Conservation (phyloP, 2,113 vertebrate genomes). For the Chauna torquata region DNA sequence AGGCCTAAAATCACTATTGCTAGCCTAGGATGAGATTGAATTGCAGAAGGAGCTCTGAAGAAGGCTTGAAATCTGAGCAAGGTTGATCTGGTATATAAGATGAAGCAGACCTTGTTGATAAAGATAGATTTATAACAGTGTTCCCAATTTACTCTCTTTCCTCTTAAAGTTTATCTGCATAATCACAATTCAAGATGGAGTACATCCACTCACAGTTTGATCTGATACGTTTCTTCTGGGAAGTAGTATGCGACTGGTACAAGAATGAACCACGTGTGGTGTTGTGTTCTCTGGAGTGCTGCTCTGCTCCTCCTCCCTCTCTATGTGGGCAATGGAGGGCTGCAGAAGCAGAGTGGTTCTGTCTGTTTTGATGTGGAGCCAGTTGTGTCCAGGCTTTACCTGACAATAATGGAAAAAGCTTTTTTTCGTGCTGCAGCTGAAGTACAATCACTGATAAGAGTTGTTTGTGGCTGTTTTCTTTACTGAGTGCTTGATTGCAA, state of each 20-base stretch:
- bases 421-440: not conserved
- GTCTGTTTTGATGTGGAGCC: not conserved
- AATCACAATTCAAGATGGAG: not conserved
- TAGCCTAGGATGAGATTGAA: not conserved
- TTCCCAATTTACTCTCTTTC: not conserved
- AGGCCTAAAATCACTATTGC: not conserved
- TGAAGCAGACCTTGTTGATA: not conserved
- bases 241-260: rapidly evolving
- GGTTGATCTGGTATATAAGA: not conserved
- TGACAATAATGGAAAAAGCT: not conserved
- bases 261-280: not conserved
- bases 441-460: not conserved
- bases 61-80: not conserved
- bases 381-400: not conserved
- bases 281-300: not conserved
- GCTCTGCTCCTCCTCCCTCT: not conserved
- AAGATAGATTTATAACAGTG: not conserved
- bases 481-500: not conserved
- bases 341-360: not conserved
- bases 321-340: not conserved
- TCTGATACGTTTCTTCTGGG: not conserved
- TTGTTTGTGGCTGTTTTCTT: not conserved
- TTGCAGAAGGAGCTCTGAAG: not conserved
- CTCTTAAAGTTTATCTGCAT: not conserved
- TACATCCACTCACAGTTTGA: rapidly evolving